A percentile compares a stretch with the other conserved stretches of the same genome.
phyloP scores from a whole-genome alignment of 2,113 vertebrate genomes.

The Taxidea taxus region DNA sequence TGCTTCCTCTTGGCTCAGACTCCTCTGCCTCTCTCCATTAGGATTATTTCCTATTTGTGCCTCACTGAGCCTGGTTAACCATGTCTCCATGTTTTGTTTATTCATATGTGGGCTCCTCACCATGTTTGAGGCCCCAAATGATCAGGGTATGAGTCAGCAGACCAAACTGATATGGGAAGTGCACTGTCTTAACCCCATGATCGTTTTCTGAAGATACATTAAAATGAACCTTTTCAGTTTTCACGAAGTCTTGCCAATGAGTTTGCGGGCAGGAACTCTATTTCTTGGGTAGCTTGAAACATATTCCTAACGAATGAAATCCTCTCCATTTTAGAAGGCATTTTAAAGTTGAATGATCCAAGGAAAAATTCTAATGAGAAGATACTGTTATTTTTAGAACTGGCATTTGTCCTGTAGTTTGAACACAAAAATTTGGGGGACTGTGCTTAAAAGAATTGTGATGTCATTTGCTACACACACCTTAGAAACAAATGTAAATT shows the following conservation, averaged over 20 bases:
- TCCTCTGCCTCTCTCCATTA: not conserved
- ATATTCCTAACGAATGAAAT: not conserved
- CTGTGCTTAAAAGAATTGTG: not conserved
- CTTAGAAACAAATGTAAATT: not conserved
- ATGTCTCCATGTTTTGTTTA: not conserved
- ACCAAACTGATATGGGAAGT: not conserved
- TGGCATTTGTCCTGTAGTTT: not conserved
- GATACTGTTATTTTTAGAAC: not conserved
- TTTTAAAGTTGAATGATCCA: not conserved
- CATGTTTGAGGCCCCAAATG: too few species aligned
- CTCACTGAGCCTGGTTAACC: not conserved
- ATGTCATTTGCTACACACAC: not conserved
- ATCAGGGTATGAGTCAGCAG: not conserved
- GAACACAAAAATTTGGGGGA: not conserved
- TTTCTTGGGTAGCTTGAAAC: not conserved
- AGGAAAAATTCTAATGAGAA: not conserved
- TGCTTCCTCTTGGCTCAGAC: not conserved
- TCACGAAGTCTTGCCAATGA: not conserved
- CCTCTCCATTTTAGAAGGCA: not conserved
- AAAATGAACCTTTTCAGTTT: not conserved
- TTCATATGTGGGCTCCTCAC: not conserved
- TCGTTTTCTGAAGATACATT: not conserved
- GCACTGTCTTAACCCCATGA: not conserved
- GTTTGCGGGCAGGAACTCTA: not conserved
- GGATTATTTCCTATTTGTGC: not conserved